Percentiles rank a stretch among this genome's conserved stretches.
Conservation (phyloP, 53 echinoderm and acorn worm species). For the Temnopleurus reevesii region DNA sequence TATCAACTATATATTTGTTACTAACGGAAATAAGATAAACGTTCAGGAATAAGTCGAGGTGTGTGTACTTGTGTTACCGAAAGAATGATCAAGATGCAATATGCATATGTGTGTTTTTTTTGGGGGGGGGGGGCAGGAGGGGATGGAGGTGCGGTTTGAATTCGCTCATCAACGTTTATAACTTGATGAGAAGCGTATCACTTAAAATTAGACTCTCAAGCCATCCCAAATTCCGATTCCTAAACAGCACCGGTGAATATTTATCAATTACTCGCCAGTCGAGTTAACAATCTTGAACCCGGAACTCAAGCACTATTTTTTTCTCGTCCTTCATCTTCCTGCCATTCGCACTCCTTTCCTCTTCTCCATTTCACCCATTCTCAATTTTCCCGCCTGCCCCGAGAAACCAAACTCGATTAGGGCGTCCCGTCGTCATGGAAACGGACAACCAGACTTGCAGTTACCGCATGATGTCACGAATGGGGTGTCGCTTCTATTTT, state of each 20-base stretch:
- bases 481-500: conserved; percentile 28
- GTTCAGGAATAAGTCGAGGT: too few relatives aligned
- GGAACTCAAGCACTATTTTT: conserved; percentile 20
- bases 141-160: not conserved
- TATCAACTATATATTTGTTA: too few relatives aligned
- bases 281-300: not conserved
- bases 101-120: too few relatives aligned
- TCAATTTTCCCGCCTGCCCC: conserved; percentile 13
- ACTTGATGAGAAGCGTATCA: not conserved
- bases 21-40: too few relatives aligned
- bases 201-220: conserved; percentile 6
- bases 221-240: not conserved
- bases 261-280: conserved; percentile 25
- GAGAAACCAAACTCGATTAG: conserved; percentile 36
- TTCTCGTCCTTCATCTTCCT: not conserved
- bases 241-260: conserved; percentile 21
- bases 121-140: not conserved
- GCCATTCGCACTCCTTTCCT: not conserved
- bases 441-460: conserved; percentile 9
- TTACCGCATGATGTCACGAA: conserved; percentile 38
- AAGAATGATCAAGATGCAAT: too few relatives aligned
- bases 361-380: conserved; percentile 11
- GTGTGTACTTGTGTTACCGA: too few relatives aligned
- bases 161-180: conserved; percentile 8
- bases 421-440: conserved; percentile 43